Evolutionary conservation across 2,888 invertebrate genomes (phyloP).

Genomic region (Digitonthophagus gazella): DNA sequence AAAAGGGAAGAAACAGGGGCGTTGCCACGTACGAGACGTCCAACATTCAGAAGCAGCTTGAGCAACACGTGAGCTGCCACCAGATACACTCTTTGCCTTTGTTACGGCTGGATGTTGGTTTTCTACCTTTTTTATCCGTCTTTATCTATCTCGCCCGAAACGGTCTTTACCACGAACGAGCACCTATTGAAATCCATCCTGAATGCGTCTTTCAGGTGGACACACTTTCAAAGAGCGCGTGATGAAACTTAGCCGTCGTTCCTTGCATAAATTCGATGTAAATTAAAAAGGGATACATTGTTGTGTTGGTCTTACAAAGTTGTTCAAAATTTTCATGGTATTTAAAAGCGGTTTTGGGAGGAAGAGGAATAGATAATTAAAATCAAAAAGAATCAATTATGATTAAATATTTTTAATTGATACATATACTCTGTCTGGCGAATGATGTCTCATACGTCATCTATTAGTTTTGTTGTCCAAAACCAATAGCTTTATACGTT

Average conservation of each 20-base stretch:
- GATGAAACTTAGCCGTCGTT: not conserved
- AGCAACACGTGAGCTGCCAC: constrained; percentile 34
- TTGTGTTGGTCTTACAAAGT: not conserved
- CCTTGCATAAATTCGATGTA: not conserved
- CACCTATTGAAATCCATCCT: not conserved
- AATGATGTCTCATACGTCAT: too few relatives aligned
- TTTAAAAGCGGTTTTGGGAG: not conserved
- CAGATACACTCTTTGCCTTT: constrained; percentile 33
- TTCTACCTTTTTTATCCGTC: constrained; percentile 1
- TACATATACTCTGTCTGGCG: too few relatives aligned
- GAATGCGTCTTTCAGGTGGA: not conserved
- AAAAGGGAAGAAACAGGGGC: constrained; percentile 34
- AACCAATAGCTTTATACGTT: too few relatives aligned
- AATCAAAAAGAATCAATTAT: too few relatives aligned
- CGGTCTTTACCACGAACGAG: not conserved
- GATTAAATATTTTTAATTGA: too few relatives aligned
- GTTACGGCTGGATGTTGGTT: constrained; percentile 10
- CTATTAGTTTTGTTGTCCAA: too few relatives aligned
- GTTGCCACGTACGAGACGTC: constrained; percentile 20
- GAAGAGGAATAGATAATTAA: too few relatives aligned
- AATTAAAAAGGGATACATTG: not conserved
- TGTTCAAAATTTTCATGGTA: not conserved
- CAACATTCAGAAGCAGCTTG: constrained; percentile 33
- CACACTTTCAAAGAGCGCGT: not conserved
- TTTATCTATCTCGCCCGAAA: not conserved